Evolutionary conservation across 2,888 invertebrate genomes (phyloP), one percentile per base, ranked within the genome.

Genomic region (Apodemia duryi): DNA sequence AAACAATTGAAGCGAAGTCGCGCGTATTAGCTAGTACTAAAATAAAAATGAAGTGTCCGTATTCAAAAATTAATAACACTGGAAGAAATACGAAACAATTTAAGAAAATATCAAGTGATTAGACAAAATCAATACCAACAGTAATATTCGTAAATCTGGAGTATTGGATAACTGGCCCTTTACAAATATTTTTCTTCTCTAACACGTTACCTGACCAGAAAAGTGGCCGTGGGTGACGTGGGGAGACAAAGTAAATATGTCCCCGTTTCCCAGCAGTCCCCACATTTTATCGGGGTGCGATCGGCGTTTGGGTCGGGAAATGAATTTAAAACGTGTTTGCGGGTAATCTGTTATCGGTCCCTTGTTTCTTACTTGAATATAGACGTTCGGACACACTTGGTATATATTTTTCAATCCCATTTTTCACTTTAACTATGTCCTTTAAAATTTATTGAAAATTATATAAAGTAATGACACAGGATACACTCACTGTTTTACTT

Each of bases 291-390:
- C 90, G 89, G 85, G 84, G 85, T 86, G 86, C 88, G 90, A 90
- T 91, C 90, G 90, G 85, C 82, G 85, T 85, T 84, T 84, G 91
- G 90, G 90, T 89, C 88, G 90, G 90, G 89, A 89, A 91, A 90
- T 90, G 90, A 91, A 90, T 91, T 91, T 90, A 91, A 91, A 91
- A 90, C 91, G 90, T 91, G 91, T 91, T 91, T 91, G 91, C 86
- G 91, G 91, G 91, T 91, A 91, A 91, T 91, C 91, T 91, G 90
- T 91, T 91, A 91, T 90, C 91, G 90, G 91, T 89, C 91, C 90
- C 91, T 89, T 90, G 91, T 90, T 89, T 89, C 88, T 82, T 79
- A 81, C 82, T 80, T 78, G 85, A 87, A 91, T 89, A 88, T 88
- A 90, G 90, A 88, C 88, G 86, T 91, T 85, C 85, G 80, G 79